Conservation (phyloP, 2,797 vertebrate species). For the Acomys russatus region DNA sequence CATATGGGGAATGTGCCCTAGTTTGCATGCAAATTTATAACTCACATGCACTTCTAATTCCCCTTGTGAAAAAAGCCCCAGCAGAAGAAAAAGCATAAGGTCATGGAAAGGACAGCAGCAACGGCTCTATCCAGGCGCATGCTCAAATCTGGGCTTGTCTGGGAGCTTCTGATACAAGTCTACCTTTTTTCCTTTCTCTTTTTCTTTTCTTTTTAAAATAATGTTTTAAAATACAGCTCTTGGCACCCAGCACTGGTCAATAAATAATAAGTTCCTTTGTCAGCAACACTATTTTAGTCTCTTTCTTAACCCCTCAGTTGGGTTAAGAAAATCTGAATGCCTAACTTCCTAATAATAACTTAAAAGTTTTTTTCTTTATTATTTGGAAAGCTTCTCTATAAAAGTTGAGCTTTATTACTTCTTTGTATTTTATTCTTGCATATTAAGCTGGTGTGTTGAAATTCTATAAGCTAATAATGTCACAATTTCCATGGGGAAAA, state of each 20-base stretch:
- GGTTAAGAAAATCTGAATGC: background rate
- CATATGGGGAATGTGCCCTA: background rate
- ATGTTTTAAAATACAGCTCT: conserved; percentile 24
- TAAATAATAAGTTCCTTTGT: conserved; percentile 19
- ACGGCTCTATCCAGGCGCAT: background rate
- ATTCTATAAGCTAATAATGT: background rate
- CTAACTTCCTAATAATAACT: background rate
- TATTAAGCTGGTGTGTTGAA: conserved; percentile 20
- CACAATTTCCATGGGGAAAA: conserved; percentile 18
- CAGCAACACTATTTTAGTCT: conserved; percentile 3
- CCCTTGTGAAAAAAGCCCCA: background rate
- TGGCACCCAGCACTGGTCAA: background rate
- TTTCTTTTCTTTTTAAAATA: background rate
- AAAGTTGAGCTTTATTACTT: background rate
- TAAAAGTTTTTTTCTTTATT: background rate
- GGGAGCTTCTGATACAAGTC: background rate
- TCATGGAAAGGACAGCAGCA: conserved; percentile 3
- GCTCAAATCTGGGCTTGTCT: conserved; percentile 35
- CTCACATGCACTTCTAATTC: background rate
- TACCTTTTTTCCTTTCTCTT: background rate
- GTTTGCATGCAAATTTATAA: background rate
- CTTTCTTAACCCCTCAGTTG: background rate
- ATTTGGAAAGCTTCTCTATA: background rate
- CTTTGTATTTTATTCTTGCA: background rate
- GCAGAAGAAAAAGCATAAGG: background rate